Evolutionary conservation across 2,113 vertebrate genomes (phyloP), one percentile per base, ranked within the genome.

Genomic region (Cervus canadensis): DNA sequence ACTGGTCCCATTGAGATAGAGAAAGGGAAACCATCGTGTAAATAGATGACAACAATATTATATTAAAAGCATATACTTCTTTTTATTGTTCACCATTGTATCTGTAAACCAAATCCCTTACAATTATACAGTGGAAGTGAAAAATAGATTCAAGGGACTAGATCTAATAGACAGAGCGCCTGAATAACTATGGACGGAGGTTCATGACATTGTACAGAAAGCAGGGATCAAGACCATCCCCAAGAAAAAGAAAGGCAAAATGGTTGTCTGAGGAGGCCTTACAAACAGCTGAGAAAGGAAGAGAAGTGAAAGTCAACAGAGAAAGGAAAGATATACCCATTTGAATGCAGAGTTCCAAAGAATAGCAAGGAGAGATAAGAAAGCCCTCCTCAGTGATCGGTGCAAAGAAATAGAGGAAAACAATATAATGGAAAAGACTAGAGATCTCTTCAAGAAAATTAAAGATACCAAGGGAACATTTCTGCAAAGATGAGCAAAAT

Each of bases 281-380:
- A 21, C 17, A 36, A 36, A 71, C 11, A 71, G 64, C 64, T 36
- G 4, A 5, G n/a, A 71, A 71, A 71, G 21, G 64, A 71, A 71
- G n/a, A 9, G n/a, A 71, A 11, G n/a, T 0, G 9, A 36, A 71
- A 36, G n/a, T 17, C 64, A 67, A 67, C 5, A 7, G 33, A 67
- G 64, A 21, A 67, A 67, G 64, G 64, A 36, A 67, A 67, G 33
- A 36, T 67, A 36, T 21, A 21, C 17, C 33, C 4, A 67, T 67
- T 21, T 67, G 64, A 67, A 21, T 19, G 33, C 64, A 67, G 64
- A 36, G 1, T 67, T 36, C 17, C 33, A 67, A 36, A 67, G 17
- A 36, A 67, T 67, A 36, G 8, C 33, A 21, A 67, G 33, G 8
- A 67, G 64, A 67, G 17, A 67, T 67, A 21, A 67, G 33, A 67